Percentiles rank a stretch among this genome's conserved stretches.
phyloP scores from a whole-genome alignment of 2,888 invertebrate genomes.

The Pollenia amentaria region DNA sequence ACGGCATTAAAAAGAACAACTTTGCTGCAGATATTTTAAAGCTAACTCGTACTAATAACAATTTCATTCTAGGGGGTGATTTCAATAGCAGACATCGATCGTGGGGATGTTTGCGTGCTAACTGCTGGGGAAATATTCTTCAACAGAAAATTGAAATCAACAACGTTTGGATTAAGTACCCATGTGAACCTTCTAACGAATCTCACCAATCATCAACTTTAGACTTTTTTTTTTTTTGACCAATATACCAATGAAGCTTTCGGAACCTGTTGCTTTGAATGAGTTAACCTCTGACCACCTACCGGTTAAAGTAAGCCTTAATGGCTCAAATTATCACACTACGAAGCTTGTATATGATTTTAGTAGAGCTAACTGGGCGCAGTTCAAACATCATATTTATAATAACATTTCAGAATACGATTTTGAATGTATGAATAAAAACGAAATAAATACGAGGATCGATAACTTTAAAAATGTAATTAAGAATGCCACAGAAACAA shows the following conservation, averaged over 20 bases:
- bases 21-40: too few species aligned
- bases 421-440: background rate
- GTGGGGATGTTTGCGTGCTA: constrained; percentile 29
- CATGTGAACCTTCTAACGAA: background rate
- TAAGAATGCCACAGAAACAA: too few species aligned
- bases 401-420: background rate
- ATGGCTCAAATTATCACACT: background rate
- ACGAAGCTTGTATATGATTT: background rate
- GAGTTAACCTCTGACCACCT: background rate
- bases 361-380: constrained; percentile 7
- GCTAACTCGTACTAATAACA: too few species aligned
- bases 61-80: background rate
- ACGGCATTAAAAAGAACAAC: too few species aligned
- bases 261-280: background rate
- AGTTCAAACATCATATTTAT: background rate
- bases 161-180: background rate
- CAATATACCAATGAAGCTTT: constrained; percentile 15
- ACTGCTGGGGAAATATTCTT: constrained; percentile 33
- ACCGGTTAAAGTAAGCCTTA: background rate
- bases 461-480: background rate
- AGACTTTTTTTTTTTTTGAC: constrained; percentile 29
- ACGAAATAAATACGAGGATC: background rate
- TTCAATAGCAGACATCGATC: constrained; percentile 12
- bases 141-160: background rate
- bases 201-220: constrained; percentile 23